Percentiles rank a stretch among this genome's conserved stretches.
phyloP scores from a whole-genome alignment of 2,797 vertebrate genomes.

The Nannoperca australis region DNA sequence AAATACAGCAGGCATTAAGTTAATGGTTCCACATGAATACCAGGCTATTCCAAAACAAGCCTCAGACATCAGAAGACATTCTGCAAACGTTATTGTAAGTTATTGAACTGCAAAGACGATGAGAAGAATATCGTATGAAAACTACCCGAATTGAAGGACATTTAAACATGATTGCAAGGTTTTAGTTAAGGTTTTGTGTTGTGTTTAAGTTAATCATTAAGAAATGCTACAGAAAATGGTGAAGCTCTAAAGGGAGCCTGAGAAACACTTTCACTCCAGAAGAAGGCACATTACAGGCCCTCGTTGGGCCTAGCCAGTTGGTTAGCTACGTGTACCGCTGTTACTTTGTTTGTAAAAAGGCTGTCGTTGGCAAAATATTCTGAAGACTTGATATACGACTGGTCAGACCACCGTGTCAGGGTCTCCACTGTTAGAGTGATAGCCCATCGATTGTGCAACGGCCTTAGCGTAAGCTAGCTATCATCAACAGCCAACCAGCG shows the following conservation, averaged over 20 bases:
- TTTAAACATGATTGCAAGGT: too few species aligned
- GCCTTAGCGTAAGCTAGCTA: slow-evolving; percentile 22
- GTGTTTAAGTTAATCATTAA: neutral
- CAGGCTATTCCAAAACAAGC: neutral
- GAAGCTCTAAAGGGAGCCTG: neutral
- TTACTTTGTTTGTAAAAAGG: too few species aligned
- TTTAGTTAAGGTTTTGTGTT: neutral
- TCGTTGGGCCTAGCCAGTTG: neutral
- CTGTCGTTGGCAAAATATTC: too few species aligned
- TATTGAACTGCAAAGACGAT: neutral
- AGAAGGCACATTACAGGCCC: slow-evolving; percentile 4
- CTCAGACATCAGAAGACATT: neutral
- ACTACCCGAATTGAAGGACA: rapidly evolving
- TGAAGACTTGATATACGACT: rapidly evolving
- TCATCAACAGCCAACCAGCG: neutral
- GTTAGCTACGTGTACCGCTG: neutral
- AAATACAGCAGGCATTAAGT: neutral
- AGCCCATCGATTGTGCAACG: neutral
- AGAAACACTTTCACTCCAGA: neutral
- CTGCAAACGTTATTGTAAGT: neutral
- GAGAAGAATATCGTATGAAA: neutral
- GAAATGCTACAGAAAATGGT: neutral
- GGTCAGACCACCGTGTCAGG: neutral
- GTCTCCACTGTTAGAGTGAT: neutral
- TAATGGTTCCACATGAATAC: neutral